Base-by-base conservation (phyloP, 2,797 vertebrate genomes). In the Poeciliopsis infans region DNA sequence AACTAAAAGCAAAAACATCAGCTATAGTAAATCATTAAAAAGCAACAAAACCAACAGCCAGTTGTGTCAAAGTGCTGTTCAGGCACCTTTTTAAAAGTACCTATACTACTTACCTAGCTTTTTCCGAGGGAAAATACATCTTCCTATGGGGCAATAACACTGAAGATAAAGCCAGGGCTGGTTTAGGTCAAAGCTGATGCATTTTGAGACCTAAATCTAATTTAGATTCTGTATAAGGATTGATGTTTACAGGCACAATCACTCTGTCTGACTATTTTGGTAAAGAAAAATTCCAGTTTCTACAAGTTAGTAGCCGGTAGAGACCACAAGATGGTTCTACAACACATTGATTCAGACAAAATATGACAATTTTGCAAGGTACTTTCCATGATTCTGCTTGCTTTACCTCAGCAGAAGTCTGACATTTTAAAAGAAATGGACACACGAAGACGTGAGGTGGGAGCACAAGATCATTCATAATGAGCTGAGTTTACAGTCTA, bases 401-500 rank as follows among this genome's bases (percentile, higher is more conserved):
- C 31, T 51, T 33, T 70, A 79, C 73, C 68, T 77, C 79, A 77
- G 76, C 78, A 66, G 23, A 46, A 55, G 47, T 23, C n/a, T 77
- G 84, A 82, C 83, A 82, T 85, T 88, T 86, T 10, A 83, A 89
- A 82, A 75, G 55, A 25, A 15, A 33, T 43, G 46, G 11, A 45
- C 77, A 10, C 23, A 83, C 12, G 23, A 78, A 69, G 20, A 28
- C 75, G 76, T 64, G 39, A 75, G 75, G 53, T 68, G 74, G 75
- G 81, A 75, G 79, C n/a, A 69, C 79, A 79, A 72, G 85, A 77
- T 77, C 77, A 80, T 64, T 82, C 73, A 70, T 87, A 90, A 88
- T 89, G 81, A 89, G 76, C 57, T 41, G 68, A 85, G 74, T 91
- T 91, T 91, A 93, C 70, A 78, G 82, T 59, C 84, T 75, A 88